Conservation (phyloP, 2,888 invertebrate genomes). For the Lasiommata megera region DNA sequence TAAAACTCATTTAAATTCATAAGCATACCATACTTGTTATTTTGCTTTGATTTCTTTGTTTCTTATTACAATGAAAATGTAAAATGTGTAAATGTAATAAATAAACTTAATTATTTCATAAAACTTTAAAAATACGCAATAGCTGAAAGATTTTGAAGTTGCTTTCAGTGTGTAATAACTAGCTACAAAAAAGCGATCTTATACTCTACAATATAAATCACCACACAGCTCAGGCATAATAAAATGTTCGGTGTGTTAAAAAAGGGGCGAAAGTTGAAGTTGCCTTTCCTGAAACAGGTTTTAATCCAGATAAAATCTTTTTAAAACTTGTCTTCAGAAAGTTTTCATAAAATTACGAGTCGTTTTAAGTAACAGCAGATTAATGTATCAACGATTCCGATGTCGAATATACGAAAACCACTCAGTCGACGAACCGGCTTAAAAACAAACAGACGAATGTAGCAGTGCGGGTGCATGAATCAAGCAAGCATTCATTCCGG, state of each 20-base stretch:
- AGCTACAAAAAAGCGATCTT: conserved; percentile 5
- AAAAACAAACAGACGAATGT: conserved; percentile 66
- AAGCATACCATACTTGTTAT: too few relatives aligned
- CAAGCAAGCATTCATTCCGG: conserved; percentile 10
- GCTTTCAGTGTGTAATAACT: conserved; percentile 2
- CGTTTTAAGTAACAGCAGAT: not conserved
- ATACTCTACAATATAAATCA: conserved; percentile 19
- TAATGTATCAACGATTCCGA: conserved; percentile 38
- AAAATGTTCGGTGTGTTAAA: conserved; percentile 21
- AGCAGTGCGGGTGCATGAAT: conserved; percentile 53
- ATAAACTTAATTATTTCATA: not conserved
- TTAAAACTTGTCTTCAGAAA: conserved; percentile 29
- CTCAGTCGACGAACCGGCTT: conserved; percentile 56
- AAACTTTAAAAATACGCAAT: not conserved
- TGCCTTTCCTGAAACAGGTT: conserved; percentile 28
- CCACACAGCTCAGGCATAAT: conserved; percentile 19
- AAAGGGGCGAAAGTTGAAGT: conserved; percentile 30
- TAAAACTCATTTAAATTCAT: too few relatives aligned
- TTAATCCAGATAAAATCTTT: conserved; percentile 27
- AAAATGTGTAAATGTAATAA: too few relatives aligned
- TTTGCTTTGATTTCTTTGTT: too few relatives aligned
- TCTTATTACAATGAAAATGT: too few relatives aligned
- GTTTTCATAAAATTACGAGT: conserved; percentile 26
- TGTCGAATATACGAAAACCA: conserved; percentile 55
- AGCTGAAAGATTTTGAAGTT: conserved; percentile 9